Conservation (phyloP, 1,140 invertebrate species). For the Brachystomella parvula region DNA sequence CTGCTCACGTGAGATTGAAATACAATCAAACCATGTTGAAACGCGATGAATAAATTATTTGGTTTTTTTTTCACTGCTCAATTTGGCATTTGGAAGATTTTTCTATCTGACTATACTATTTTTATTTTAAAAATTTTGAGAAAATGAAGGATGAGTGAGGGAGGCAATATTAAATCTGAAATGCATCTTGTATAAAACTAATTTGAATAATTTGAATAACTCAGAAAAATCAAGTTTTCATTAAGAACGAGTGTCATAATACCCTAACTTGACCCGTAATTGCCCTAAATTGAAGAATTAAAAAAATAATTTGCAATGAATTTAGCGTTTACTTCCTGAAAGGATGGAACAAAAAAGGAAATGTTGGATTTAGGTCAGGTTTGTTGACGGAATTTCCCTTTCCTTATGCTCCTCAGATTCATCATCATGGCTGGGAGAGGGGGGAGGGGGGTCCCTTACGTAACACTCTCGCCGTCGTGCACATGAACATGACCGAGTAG, state of each 20-base stretch:
- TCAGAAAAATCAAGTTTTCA: neutral
- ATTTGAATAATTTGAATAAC: neutral
- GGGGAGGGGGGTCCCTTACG: neutral
- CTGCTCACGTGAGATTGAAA: no score
- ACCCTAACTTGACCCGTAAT: conserved; percentile 3
- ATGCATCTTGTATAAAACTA: neutral
- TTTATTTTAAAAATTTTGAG: neutral
- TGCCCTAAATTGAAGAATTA: neutral
- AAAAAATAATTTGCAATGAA: neutral
- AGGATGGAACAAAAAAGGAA: neutral
- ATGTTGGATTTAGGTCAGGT: conserved; percentile 6
- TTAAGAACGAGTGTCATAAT: neutral
- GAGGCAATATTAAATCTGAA: no score
- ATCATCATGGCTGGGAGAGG: neutral
- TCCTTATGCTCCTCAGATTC: no score
- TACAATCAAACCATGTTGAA: no score
- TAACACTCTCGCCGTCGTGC: neutral
- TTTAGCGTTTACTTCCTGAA: conserved; percentile 1
- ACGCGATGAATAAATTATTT: no score
- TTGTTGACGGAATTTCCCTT: conserved; percentile 7
- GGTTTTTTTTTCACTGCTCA: no score
- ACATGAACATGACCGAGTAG: conserved; percentile 9
- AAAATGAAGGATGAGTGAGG: no score
- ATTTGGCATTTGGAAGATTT: neutral
- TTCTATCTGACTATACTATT: neutral